Percentiles rank a stretch among this genome's conserved stretches.
Evolutionary conservation across 2,888 invertebrate genomes (phyloP).

Genomic region (Ptilodon capucinus): DNA sequence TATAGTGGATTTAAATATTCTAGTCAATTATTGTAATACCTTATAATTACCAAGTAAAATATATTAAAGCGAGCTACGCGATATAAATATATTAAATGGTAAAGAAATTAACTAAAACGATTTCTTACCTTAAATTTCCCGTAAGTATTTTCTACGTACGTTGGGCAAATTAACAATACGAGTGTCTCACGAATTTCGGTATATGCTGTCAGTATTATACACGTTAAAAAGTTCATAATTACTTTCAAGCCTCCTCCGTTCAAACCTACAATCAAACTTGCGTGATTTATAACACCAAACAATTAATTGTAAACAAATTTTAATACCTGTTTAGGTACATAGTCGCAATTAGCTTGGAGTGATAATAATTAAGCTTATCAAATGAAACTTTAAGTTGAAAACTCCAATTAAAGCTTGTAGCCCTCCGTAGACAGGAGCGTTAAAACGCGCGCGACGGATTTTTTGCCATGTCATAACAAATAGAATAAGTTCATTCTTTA

Average conservation of each 20-base stretch:
- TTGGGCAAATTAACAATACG: too few relatives aligned
- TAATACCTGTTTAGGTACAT: too few relatives aligned
- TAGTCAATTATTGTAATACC: conserved; percentile 73
- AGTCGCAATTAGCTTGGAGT: conserved; percentile 11
- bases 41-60: conserved; percentile 28
- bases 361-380: conserved; percentile 21
- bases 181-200: too few relatives aligned
- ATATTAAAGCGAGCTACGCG: neutral
- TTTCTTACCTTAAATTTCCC: too few relatives aligned
- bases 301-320: neutral
- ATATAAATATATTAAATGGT: neutral
- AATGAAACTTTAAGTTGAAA: conserved; percentile 29
- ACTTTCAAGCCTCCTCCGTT: too few relatives aligned
- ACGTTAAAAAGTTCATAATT: too few relatives aligned
- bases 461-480: too few relatives aligned
- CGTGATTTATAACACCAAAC: neutral
- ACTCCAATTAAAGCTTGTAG: conserved; percentile 8
- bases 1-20: conserved; percentile 47
- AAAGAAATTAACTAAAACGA: neutral
- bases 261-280: neutral
- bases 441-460: too few relatives aligned
- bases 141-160: too few relatives aligned
- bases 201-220: too few relatives aligned
- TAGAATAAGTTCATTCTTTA: too few relatives aligned
- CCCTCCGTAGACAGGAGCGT: too few relatives aligned